A percentile compares a stretch with the other conserved stretches of the same genome.
Conservation (phyloP, 92 coral and sea anemone genomes). For the Porites divaricata region DNA sequence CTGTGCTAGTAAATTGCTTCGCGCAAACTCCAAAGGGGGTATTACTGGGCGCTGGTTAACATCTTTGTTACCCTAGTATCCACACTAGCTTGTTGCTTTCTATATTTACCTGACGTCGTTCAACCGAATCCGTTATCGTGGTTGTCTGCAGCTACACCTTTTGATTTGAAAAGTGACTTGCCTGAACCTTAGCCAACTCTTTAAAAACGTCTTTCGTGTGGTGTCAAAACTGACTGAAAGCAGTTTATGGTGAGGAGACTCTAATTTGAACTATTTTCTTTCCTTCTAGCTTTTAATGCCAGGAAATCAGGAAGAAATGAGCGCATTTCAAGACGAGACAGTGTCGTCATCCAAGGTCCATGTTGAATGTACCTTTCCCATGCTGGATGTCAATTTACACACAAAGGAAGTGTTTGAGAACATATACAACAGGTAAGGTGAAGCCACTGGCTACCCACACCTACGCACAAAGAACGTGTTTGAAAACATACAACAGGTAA, state of each 20-base stretch:
- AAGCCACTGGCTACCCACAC: too few relatives aligned
- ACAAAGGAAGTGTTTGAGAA: slow-evolving; percentile 86
- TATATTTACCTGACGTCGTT: too few relatives aligned
- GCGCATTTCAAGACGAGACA: slow-evolving; percentile 88
- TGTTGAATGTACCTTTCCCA: slow-evolving; percentile 85
- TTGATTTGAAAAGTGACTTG: too few relatives aligned
- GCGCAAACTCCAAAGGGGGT: neutral
- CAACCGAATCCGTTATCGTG: too few relatives aligned
- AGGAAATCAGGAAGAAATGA: slow-evolving; percentile 94
- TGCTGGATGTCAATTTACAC: slow-evolving; percentile 90
- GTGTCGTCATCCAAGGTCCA: slow-evolving; percentile 79
- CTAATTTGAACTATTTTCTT: neutral
- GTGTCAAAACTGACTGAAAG: neutral
- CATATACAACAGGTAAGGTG: slow-evolving; percentile 65
- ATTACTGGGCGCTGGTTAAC: neutral
- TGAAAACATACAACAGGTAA: too few relatives aligned
- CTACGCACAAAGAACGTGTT: too few relatives aligned
- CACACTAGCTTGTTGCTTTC: too few relatives aligned
- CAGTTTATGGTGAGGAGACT: neutral
- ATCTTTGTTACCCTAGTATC: too few relatives aligned
- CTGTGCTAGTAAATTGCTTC: too few relatives aligned
- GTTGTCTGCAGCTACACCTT: too few relatives aligned
- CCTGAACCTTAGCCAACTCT: too few relatives aligned
- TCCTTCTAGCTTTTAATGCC: slow-evolving; percentile 86
- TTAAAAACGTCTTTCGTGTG: neutral